A percentile compares a stretch with the other conserved stretches of the same genome.
phyloP scores from a whole-genome alignment of 2,113 vertebrate species.

The Sula dactylatra region DNA sequence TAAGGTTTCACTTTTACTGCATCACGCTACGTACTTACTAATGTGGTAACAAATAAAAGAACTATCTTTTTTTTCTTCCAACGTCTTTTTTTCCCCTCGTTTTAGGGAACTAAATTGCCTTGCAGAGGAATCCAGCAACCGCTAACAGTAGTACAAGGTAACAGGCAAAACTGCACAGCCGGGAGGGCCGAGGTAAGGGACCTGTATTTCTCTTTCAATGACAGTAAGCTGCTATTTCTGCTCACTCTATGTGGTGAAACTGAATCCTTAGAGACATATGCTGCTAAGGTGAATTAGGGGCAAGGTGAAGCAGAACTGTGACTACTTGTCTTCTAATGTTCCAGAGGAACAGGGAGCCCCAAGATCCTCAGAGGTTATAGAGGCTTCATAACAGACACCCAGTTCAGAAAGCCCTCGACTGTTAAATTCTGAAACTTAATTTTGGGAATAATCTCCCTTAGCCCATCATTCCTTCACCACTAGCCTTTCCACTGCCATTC shows the following conservation, averaged over 20 bases:
- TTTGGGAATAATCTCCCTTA: background rate
- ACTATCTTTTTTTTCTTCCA: background rate
- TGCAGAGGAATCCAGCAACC: background rate
- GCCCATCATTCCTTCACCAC: background rate
- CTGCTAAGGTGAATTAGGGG: constrained; percentile 44
- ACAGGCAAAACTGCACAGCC: background rate
- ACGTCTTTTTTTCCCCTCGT: background rate
- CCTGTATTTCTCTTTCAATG: constrained; percentile 12
- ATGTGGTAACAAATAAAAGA: background rate
- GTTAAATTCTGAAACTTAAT: background rate
- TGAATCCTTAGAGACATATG: constrained; percentile 32
- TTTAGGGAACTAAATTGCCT: background rate
- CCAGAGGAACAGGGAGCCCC: background rate
- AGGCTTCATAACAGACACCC: background rate
- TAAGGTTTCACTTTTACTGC: background rate
- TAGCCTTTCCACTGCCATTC: background rate
- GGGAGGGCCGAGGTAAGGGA: background rate
- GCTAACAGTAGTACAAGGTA: background rate
- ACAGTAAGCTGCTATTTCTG: constrained; percentile 56
- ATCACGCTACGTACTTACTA: background rate
- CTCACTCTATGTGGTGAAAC: constrained; percentile 6
- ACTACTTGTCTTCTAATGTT: background rate
- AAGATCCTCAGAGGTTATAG: background rate
- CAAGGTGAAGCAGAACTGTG: constrained; percentile 39
- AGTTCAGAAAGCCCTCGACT: background rate